Evolutionary conservation across 2,113 vertebrate genomes (phyloP), one percentile per base, ranked within the genome.

Genomic region (Chascanopsetta lugubris): DNA sequence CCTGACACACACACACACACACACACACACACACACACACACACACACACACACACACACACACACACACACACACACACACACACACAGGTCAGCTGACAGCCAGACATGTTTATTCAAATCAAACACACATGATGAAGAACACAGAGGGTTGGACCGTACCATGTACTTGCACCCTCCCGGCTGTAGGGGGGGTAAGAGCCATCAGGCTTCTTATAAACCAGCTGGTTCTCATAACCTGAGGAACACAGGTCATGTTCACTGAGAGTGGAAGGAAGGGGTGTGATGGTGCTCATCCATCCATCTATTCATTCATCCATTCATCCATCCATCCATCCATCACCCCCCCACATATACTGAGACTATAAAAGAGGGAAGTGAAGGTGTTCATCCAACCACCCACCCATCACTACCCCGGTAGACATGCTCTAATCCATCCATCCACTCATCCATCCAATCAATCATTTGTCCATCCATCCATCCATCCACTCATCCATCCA

Each of bases 131-230:
- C n/a, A 12, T 24, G 4, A 3, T 10, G 42, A 18, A 45, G n/a
- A n/a, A 38, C 12, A 12, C 0, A 3, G 22, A 47, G 11, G 10
- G 24, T n/a, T 27, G 6, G 15, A n/a, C 8, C 36, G 27, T 89
- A 93, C 92, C 92, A 93, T 79, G 92, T 93, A 69, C 92, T 93
- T 29, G 91, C 54, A n/a, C 90, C 92, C 75, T 91, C 69, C 3
- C 75, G 81, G 0, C 61, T 79, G 67, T 93, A 93, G 15, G 92
- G 92, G 21, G 92, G 92, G 54, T 93, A 93, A 4, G 92, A 92
- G 10, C 85, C 84, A 1, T 92, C 91, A 2, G 6, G 63, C 59
- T 54, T 88, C 21, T 70, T 87, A 53, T 89, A 93, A 1, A 50
- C 76, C 65, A 93, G 84, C 79, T 93, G 92, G 15, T 92, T 93